Base-by-base conservation (phyloP, 53 echinoderm and acorn worm species). In the Holothuria leucospilota region DNA sequence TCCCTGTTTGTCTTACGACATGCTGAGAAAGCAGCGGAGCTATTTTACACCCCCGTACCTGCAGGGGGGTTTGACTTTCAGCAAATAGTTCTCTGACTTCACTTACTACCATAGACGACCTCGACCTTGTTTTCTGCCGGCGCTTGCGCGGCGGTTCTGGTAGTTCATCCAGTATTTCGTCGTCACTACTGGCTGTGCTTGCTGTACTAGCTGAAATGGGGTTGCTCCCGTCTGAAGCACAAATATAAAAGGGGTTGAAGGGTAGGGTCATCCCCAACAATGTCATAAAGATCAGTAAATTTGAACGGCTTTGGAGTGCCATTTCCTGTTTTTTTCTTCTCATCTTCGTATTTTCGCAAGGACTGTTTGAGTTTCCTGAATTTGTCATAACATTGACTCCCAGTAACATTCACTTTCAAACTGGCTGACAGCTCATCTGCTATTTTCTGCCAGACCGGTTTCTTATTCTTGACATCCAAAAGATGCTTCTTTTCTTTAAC, bases 381-480 rank as follows among this genome's bases (percentile, higher is more conserved):
- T 80, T 80, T 80, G 80, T 80, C 80, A 13, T 80, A 59, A 51
- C 80, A 80, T 25, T 80, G 80, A 61, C 52, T 51, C 29, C 13
- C 59, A 58, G 79, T 59, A 49, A 79, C 30, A 16, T 58, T 79
- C 59, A 58, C 28, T 20, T 49, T 34, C 23, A 79, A 59, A 13
- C 29, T 29, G 62, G 51, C 24, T 25, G 51, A 29, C 0, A 77
- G 58, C 58, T 53, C 20, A 49, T 23, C 28, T 49, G 51, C 77
- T 40, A 77, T 77, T 61, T 59, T 80, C 34, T 26, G n/a, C 80
- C 30, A 80, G 3, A 30, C 52, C 34, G 60, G 60, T 80, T 59
- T 80, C 13, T 30, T 80, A 34, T 80, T 80, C 18, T 80, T 80
- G 23, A 39, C 29, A 49, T 61, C 61, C 60, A 80, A 34, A 24